Percentiles rank a stretch among this genome's conserved stretches.
Conservation (phyloP, 2,113 vertebrate species). For the Gnathonemus echidnorhynchus region DNA sequence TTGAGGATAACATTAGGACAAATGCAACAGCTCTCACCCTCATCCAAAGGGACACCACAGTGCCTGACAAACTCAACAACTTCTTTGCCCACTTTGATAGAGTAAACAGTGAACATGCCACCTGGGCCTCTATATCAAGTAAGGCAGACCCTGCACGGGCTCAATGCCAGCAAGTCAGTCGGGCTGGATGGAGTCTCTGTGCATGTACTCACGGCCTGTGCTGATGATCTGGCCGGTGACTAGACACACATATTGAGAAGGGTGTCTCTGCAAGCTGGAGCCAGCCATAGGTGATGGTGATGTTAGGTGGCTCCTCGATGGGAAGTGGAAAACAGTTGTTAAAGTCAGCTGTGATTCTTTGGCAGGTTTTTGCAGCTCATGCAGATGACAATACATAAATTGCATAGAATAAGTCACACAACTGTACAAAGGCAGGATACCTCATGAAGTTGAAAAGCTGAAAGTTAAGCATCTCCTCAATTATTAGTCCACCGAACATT, state of each 20-base stretch:
- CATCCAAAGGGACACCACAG: no score
- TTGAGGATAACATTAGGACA: no score
- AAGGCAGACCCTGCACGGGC: background rate
- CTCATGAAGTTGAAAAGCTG: background rate
- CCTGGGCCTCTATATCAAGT: background rate
- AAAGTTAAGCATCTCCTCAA: background rate
- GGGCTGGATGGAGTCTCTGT: background rate
- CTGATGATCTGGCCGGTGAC: background rate
- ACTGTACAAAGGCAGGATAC: background rate
- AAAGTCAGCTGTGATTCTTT: background rate
- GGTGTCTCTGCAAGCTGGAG: background rate
- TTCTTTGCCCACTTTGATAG: no score
- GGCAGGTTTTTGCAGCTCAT: background rate
- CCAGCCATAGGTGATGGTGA: background rate
- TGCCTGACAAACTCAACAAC: no score
- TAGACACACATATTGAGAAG: background rate
- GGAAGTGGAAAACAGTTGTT: background rate
- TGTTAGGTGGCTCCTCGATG: background rate
- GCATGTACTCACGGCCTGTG: background rate
- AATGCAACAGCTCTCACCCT: no score
- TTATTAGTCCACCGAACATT: background rate
- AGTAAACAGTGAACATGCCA: background rate
- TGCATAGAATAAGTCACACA: background rate
- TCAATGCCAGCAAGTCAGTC: background rate
- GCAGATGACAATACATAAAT: background rate